Evolutionary conservation across 1,140 invertebrate species (phyloP).

Genomic region (Vanessa tameamea): DNA sequence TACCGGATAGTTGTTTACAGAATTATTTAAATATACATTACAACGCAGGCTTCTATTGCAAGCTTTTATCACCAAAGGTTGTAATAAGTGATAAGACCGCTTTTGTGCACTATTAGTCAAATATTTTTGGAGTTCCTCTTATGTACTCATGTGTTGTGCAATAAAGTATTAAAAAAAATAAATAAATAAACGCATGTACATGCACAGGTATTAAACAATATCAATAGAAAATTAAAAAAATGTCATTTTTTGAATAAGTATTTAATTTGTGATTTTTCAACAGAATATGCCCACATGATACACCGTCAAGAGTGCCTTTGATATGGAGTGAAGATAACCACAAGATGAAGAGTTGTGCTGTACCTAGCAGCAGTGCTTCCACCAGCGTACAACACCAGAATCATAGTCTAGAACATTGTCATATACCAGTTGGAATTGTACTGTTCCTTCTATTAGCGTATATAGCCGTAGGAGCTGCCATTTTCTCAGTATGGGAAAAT

Average conservation of each 20-base stretch:
- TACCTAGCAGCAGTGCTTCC: slow-evolving; percentile 60
- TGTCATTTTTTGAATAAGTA: background rate
- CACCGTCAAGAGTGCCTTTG: slow-evolving; percentile 86
- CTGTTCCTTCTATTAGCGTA: slow-evolving; percentile 86
- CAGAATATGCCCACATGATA: slow-evolving; percentile 84
- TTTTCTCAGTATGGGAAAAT: slow-evolving; percentile 87
- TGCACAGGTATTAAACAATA: too few species aligned
- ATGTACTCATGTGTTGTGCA: too few species aligned
- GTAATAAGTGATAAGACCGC: too few species aligned
- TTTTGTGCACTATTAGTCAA: too few species aligned
- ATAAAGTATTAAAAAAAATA: too few species aligned
- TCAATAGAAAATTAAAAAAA: background rate
- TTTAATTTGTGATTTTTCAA: slow-evolving; percentile 35
- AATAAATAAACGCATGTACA: too few species aligned
- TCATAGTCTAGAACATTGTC: slow-evolving; percentile 75
- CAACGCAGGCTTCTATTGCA: too few species aligned
- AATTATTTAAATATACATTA: too few species aligned
- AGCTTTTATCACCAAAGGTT: too few species aligned
- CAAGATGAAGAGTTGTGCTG: slow-evolving; percentile 63
- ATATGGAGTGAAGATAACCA: slow-evolving; percentile 81
- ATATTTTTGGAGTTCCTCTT: too few species aligned
- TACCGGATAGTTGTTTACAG: too few species aligned
- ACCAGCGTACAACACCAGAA: slow-evolving; percentile 61
- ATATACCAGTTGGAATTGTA: slow-evolving; percentile 87
- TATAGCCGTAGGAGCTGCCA: slow-evolving; percentile 86